A percentile compares a stretch with the other conserved stretches of the same genome.
phyloP scores from a whole-genome alignment of 2,797 vertebrate species.

The Pseudocheirus occidentalis region DNA sequence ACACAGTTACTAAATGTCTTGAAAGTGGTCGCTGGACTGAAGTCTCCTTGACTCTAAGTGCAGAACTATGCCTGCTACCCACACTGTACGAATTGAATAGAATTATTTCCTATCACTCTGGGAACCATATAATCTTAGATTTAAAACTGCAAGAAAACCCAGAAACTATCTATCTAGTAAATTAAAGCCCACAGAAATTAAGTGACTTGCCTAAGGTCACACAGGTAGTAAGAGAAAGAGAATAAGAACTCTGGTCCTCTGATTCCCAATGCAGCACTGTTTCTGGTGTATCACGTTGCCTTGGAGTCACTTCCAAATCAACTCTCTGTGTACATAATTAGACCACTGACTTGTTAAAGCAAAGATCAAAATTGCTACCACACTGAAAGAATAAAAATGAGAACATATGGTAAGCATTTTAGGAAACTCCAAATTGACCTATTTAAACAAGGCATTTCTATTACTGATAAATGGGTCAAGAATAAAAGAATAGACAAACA shows the following conservation, averaged over 20 bases:
- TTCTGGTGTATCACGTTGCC: background rate
- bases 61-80: background rate
- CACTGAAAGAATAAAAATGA: background rate
- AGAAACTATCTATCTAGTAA: background rate
- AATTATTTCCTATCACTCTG: background rate
- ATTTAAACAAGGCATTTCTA: background rate
- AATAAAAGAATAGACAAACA: background rate
- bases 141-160: background rate
- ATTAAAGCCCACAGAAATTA: background rate
- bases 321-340: background rate
- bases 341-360: background rate
- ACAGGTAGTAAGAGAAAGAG: background rate
- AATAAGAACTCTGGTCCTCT: background rate
- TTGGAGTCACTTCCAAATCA: background rate
- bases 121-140: background rate
- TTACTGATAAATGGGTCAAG: background rate
- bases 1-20: background rate
- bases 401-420: constrained; percentile 4
- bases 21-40: background rate
- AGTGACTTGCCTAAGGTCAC: background rate
- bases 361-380: background rate
- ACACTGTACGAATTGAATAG: background rate
- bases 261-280: background rate
- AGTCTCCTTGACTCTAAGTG: background rate
- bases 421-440: background rate